These are phyloP conservation scores for Hylaeus volcanicus DNA, from an alignment of 1,140 invertebrate species.

Conservation along the genomic window DNA sequence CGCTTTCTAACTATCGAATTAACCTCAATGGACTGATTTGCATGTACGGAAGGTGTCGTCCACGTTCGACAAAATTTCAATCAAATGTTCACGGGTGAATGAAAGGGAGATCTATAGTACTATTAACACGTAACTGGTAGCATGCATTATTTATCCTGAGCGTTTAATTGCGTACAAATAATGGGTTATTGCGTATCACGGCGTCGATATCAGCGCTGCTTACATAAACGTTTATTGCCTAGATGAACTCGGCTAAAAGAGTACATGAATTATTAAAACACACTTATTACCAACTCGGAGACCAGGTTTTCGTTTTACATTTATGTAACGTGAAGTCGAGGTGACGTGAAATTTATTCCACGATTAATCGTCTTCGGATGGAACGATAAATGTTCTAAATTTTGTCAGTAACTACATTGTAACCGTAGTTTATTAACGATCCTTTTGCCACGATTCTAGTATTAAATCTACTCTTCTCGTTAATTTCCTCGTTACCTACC, in stretches of 20 bases:
- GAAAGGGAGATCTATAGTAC: too few relatives aligned
- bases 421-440: background rate
- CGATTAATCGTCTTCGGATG: background rate
- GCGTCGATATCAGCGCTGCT: background rate
- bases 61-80: too few relatives aligned
- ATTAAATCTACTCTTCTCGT: too few relatives aligned
- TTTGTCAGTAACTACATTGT: background rate
- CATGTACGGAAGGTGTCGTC: too few relatives aligned
- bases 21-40: too few relatives aligned
- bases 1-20: background rate
- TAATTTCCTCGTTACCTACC: too few relatives aligned
- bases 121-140: too few relatives aligned
- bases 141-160: background rate
- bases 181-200: background rate
- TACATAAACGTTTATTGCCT: conserved; percentile 15
- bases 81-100: too few relatives aligned
- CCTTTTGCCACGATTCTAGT: too few relatives aligned
- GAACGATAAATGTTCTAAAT: background rate
- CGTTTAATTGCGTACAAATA: background rate
- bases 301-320: conserved; percentile 5
- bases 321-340: background rate
- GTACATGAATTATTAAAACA: conserved; percentile 27
- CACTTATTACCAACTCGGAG: background rate
- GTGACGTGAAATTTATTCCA: background rate
- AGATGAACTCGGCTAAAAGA: background rate